phyloP scores from a whole-genome alignment of 37 sponge, comb jelly and placozoan genomes.

The Ephydatia muelleri region DNA sequence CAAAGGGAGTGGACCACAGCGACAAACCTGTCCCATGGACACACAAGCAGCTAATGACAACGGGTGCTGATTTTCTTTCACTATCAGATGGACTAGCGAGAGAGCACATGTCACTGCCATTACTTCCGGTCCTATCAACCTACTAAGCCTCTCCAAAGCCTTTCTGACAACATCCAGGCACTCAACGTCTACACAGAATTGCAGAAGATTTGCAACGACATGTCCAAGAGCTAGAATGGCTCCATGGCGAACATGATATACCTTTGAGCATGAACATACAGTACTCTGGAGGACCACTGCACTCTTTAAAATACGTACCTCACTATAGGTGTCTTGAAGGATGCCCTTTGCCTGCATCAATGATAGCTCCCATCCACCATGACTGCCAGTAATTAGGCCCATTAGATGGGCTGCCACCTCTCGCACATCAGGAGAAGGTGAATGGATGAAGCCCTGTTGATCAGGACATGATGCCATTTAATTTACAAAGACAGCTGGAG shows the following conservation, averaged over 20 bases:
- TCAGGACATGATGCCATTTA: neutral
- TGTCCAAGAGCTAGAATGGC: conserved; percentile 52
- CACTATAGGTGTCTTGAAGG: conserved; percentile 10
- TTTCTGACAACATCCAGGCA: neutral
- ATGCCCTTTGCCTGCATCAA: conserved; percentile 11
- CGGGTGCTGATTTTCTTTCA: neutral
- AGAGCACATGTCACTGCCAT: neutral
- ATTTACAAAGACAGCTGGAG: neutral
- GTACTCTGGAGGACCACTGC: neutral
- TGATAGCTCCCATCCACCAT: neutral
- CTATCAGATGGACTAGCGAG: neutral
- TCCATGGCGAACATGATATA: conserved; percentile 51
- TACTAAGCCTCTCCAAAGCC: conserved; percentile 29
- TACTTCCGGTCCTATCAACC: neutral
- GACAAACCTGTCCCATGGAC: conserved; percentile 46
- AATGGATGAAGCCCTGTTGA: conserved; percentile 59
- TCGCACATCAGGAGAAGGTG: conserved; percentile 40
- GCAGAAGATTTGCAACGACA: conserved; percentile 7
- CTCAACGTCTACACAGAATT: neutral
- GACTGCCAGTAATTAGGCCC: neutral
- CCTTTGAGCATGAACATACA: neutral
- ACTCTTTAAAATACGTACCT: conserved; percentile 11
- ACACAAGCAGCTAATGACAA: conserved; percentile 38
- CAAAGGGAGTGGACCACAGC: conserved; percentile 59
- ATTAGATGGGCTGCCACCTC: conserved; percentile 58